Evolutionary conservation across 2,888 invertebrate species (phyloP).

Genomic region (Amphipoea oculea): DNA sequence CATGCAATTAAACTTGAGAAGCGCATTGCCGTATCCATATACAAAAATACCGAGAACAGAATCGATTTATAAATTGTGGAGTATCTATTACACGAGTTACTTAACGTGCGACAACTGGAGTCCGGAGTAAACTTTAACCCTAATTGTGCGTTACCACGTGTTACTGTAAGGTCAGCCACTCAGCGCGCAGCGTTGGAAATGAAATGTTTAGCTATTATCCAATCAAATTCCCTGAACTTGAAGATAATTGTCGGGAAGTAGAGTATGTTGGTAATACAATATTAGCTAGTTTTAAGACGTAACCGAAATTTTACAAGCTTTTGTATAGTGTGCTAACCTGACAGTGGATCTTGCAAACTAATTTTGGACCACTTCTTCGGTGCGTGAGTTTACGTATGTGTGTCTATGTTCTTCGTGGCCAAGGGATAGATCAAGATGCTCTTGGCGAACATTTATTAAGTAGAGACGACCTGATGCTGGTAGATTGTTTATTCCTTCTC

Average conservation of each 20-base stretch:
- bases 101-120: background rate
- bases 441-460: background rate
- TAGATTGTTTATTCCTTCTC: background rate
- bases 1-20: background rate
- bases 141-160: constrained; percentile 19
- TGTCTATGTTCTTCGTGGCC: background rate
- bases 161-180: constrained; percentile 20
- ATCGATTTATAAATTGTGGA: constrained; percentile 19
- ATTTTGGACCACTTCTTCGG: background rate
- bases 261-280: constrained; percentile 9
- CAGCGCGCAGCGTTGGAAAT: constrained; percentile 11
- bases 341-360: background rate
- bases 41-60: background rate
- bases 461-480: background rate
- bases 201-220: constrained; percentile 32
- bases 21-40: background rate
- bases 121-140: constrained; percentile 32
- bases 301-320: background rate
- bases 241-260: constrained; percentile 28
- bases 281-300: background rate
- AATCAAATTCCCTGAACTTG: constrained; percentile 40
- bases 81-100: constrained; percentile 14
- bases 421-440: background rate
- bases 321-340: background rate
- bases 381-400: background rate